Base-by-base conservation (phyloP, 2,113 vertebrate species). In the Nesoenas mayeri region DNA sequence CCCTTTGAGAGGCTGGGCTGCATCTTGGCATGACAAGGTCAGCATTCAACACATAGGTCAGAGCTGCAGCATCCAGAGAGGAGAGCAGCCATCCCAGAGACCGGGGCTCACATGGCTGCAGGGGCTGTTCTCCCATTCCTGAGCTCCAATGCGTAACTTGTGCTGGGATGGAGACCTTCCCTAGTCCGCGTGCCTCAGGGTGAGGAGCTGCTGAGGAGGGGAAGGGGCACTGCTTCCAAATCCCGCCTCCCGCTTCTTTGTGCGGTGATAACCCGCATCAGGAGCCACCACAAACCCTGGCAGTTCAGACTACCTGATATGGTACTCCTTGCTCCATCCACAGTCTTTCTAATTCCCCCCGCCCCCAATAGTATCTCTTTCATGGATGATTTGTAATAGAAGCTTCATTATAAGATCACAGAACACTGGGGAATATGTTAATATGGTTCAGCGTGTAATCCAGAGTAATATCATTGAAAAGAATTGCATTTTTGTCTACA, bases 361-460 rank as follows among this genome's bases (percentile, higher is more conserved):
- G 1, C 2, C 24, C 32, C 38, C 78, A 79, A 15, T 8, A 44
- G 26, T n/a, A 1, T 90, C 88, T 87, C 84, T 94, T 95, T 88
- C 91, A 88, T 78, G 91, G 89, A 44, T 91, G 93, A 73, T 88
- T 93, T 93, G 79, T 79, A 85, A 69, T 73, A 80, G 71, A 56
- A 88, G 74, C 80, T 94, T 85, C 89, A 91, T 97, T 95, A 77
- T 58, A 80, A 91, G 91, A 89, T 96, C 93, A 89, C 87, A 89
- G 72, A 95, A 53, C 93, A 88, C 89, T 57, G 79, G 96, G 93
- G 89, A 86, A 77, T 96, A 90, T 91, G 81, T 85, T 96, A 96
- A 95, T 96, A 14, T 15, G 34, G 74, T 94, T 94, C 89, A 79
- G 74, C 5, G 0, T 91, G 89, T 96, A 95, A 96, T 95, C 89